Conservation (phyloP, 2,888 invertebrate species). For the Hyposoter didymator region DNA sequence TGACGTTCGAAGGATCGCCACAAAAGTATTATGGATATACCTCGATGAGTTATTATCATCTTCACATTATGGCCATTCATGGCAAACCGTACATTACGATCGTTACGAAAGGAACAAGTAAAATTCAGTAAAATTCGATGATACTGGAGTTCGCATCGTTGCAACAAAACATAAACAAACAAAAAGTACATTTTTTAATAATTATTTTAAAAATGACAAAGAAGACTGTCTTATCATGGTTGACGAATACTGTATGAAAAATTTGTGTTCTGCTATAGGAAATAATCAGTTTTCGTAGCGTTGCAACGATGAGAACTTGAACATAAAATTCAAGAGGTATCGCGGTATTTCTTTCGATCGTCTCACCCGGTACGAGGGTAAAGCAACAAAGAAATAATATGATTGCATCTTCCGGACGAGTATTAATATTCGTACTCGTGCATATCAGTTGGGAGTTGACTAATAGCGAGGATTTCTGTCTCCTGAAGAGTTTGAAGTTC, state of each 20-base stretch:
- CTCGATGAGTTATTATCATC: slow-evolving; percentile 3
- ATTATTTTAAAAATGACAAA: too few relatives aligned
- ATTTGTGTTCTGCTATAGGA: too few relatives aligned
- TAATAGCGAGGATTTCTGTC: slow-evolving; percentile 66
- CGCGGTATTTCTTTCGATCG: background rate
- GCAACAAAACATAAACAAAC: too few relatives aligned
- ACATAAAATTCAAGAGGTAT: background rate
- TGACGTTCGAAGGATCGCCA: slow-evolving; percentile 27
- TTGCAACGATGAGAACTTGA: too few relatives aligned
- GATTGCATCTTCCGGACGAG: background rate
- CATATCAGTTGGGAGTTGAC: slow-evolving; percentile 70
- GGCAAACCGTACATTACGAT: slow-evolving; percentile 8
- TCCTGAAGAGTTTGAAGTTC: slow-evolving; percentile 34
- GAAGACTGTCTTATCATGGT: too few relatives aligned
- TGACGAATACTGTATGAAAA: too few relatives aligned
- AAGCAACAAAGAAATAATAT: background rate
- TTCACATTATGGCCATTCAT: background rate
- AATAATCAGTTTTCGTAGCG: too few relatives aligned
- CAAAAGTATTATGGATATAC: slow-evolving; percentile 76
- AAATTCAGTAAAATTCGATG: background rate
- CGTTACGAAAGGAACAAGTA: background rate
- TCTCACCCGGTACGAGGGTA: background rate
- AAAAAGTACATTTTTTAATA: too few relatives aligned
- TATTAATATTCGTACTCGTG: slow-evolving; percentile 26
- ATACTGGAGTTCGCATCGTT: too few relatives aligned